Conservation (phyloP, 2,888 invertebrate species). For the Actias luna region DNA sequence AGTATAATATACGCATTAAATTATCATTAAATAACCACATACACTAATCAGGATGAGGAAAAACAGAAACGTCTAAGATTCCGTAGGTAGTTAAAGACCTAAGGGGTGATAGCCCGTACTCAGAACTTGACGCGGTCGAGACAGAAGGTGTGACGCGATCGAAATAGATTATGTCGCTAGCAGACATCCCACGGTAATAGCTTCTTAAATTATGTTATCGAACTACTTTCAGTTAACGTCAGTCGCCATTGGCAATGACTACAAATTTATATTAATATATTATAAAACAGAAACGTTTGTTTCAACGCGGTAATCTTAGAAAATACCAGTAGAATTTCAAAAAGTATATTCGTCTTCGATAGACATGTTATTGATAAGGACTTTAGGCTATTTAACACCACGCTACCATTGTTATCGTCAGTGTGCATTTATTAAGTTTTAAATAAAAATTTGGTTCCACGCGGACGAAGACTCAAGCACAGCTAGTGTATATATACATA, state of each 20-base stretch:
- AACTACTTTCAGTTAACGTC: neutral
- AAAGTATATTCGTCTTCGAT: no score
- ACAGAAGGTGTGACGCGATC: constrained; percentile 8
- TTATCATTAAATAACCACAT: neutral
- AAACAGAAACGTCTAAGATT: neutral
- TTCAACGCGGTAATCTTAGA: no score
- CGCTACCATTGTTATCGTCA: no score
- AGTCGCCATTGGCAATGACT: neutral
- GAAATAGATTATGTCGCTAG: constrained; percentile 8
- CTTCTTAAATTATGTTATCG: neutral
- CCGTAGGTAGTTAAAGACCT: neutral
- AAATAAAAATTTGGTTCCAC: no score
- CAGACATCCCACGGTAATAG: neutral
- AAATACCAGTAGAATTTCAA: no score
- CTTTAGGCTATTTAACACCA: no score
- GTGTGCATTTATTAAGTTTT: no score
- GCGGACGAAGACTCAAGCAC: no score
- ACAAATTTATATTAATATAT: no score
- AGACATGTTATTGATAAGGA: no score
- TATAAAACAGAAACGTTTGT: no score
- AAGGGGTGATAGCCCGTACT: neutral
- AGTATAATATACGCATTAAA: neutral
- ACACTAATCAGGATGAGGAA: neutral
- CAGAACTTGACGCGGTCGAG: neutral
- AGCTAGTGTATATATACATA: no score